Conservation (phyloP, 2,113 vertebrate species). For the Micronisus gabar region DNA sequence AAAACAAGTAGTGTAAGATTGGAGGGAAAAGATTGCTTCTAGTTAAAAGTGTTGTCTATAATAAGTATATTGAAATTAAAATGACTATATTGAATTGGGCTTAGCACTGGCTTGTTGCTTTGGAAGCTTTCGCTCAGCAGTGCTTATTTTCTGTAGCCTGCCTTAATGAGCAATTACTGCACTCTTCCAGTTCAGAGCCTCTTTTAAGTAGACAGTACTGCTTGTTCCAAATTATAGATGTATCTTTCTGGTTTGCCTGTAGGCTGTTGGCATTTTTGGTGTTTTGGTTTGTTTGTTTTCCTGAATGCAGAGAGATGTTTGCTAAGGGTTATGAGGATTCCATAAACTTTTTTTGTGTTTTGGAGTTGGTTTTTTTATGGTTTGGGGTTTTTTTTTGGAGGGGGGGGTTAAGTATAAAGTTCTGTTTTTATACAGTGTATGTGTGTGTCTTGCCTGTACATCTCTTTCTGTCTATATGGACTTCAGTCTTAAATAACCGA, state of each 20-base stretch:
- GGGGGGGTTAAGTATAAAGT: not conserved
- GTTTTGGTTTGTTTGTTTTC: not conserved
- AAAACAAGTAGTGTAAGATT: not conserved
- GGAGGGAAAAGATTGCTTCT: not conserved
- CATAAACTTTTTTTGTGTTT: not conserved
- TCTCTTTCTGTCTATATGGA: not conserved
- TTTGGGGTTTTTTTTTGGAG: too few relatives aligned
- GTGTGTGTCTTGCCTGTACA: not conserved
- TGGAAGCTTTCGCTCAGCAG: conserved; percentile 1
- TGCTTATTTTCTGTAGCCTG: conserved; percentile 34
- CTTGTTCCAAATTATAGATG: not conserved
- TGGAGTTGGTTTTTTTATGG: fast-evolving
- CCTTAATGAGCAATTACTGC: conserved; percentile 19
- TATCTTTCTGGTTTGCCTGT: not conserved
- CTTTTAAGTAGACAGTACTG: not conserved
- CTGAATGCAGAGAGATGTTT: not conserved
- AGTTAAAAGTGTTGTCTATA: not conserved
- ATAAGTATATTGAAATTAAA: not conserved
- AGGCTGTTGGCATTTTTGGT: not conserved
- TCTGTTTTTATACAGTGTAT: not conserved
- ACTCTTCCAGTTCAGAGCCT: conserved; percentile 17
- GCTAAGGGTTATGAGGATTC: not conserved
- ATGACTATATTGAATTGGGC: not conserved
- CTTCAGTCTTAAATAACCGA: not conserved
- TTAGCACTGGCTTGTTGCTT: not conserved